Conservation (phyloP, 2,888 invertebrate species). For the Caenorhabditis japonica region DNA sequence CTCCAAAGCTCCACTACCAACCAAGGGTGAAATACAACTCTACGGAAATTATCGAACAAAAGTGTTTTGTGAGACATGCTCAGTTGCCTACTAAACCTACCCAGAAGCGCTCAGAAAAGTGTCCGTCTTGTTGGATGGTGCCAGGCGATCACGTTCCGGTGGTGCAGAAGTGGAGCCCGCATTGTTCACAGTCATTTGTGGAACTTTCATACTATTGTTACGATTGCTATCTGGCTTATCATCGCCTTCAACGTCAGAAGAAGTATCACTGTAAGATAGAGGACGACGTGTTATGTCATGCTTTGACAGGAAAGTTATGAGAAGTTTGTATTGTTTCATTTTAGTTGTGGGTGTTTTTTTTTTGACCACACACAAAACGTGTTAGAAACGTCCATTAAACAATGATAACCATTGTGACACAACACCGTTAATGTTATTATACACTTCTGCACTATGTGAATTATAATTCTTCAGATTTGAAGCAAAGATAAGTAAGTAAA, state of each 20-base stretch:
- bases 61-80: constrained; percentile 50
- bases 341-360: not conserved
- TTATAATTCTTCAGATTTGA: no score
- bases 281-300: constrained; percentile 32
- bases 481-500: not conserved
- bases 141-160: constrained; percentile 34
- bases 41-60: constrained; percentile 40
- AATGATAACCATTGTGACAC: constrained; percentile 8
- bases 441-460: not conserved
- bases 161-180: constrained; percentile 24
- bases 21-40: constrained; percentile 36
- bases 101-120: constrained; percentile 57
- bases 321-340: constrained; percentile 16
- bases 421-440: constrained; percentile 15
- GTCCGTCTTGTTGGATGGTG: constrained; percentile 46
- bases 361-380: no score
- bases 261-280: constrained; percentile 55
- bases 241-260: constrained; percentile 55
- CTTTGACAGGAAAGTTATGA: constrained; percentile 34
- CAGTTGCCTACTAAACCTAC: constrained; percentile 31
- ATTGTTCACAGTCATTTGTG: constrained; percentile 47
- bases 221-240: constrained; percentile 27
- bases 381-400: no score
- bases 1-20: constrained; percentile 35
- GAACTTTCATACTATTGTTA: constrained; percentile 41